phyloP scores from a whole-genome alignment of 2,888 invertebrate species.

The Diarsia mendica region DNA sequence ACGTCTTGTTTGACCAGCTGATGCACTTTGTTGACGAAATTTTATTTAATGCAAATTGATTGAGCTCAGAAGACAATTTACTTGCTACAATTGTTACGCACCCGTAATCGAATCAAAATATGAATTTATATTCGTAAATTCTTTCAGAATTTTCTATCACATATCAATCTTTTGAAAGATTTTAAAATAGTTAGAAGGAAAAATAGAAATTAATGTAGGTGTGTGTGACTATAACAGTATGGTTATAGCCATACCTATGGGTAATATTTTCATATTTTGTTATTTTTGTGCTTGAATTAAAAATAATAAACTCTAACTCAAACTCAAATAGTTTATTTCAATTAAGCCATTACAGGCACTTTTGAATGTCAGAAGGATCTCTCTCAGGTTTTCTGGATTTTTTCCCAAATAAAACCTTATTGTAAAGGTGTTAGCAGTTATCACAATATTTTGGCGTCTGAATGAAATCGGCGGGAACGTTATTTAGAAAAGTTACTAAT shows the following conservation, averaged over 20 bases:
- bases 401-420: background rate
- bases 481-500: background rate
- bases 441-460: background rate
- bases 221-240: too few relatives aligned
- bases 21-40: constrained; percentile 11
- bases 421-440: background rate
- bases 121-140: too few relatives aligned
- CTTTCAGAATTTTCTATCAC: too few relatives aligned
- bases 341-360: too few relatives aligned
- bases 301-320: too few relatives aligned
- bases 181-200: too few relatives aligned
- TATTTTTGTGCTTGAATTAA: background rate
- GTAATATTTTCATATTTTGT: background rate
- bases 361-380: too few relatives aligned
- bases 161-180: too few relatives aligned
- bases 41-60: constrained; percentile 2
- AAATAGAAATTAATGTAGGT: too few relatives aligned
- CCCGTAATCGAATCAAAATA: background rate
- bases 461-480: constrained; percentile 9
- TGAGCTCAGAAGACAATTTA: background rate
- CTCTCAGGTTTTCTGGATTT: background rate
- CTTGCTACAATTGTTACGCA: background rate
- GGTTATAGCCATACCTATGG: background rate
- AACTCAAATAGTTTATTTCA: too few relatives aligned
- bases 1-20: constrained; percentile 12